Conservation (phyloP, 2,113 vertebrate species). For the Zosterops pallidus region DNA sequence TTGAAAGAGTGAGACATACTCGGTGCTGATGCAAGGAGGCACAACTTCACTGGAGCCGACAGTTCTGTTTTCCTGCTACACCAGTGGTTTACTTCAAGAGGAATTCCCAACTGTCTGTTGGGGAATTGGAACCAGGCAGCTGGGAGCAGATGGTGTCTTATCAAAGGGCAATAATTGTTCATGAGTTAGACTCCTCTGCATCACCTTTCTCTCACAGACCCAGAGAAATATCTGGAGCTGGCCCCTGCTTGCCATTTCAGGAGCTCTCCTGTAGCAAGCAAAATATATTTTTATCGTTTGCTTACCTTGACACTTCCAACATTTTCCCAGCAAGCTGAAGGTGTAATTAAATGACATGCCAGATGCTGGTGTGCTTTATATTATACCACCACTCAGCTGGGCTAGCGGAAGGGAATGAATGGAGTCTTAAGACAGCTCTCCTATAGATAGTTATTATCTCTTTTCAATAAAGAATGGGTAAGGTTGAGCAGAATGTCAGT, state of each 20-base stretch:
- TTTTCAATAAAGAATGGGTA: conserved; percentile 61
- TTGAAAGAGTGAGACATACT: background rate
- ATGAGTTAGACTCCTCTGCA: background rate
- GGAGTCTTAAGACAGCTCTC: conserved; percentile 54
- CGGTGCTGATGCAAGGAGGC: background rate
- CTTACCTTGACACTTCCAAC: conserved; percentile 56
- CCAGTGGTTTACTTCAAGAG: background rate
- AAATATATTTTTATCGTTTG: conserved; percentile 48
- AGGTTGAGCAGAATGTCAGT: conserved; percentile 54
- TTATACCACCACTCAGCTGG: conserved; percentile 36
- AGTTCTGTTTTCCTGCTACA: background rate
- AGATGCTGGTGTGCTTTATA: conserved; percentile 18
- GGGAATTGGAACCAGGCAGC: background rate
- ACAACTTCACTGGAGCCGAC: background rate
- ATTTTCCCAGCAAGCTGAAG: conserved; percentile 33
- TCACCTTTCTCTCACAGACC: background rate
- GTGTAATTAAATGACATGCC: conserved; percentile 53
- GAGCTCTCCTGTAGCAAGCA: background rate
- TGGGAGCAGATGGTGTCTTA: conserved; percentile 20
- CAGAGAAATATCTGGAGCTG: background rate
- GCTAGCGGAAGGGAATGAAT: conserved; percentile 27
- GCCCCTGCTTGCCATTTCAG: background rate
- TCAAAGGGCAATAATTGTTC: background rate
- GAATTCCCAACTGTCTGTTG: background rate
- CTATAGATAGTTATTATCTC: conserved; percentile 59